Evolutionary conservation across 2,797 vertebrate species (phyloP).

Genomic region (Centroberyx gerrardi): DNA sequence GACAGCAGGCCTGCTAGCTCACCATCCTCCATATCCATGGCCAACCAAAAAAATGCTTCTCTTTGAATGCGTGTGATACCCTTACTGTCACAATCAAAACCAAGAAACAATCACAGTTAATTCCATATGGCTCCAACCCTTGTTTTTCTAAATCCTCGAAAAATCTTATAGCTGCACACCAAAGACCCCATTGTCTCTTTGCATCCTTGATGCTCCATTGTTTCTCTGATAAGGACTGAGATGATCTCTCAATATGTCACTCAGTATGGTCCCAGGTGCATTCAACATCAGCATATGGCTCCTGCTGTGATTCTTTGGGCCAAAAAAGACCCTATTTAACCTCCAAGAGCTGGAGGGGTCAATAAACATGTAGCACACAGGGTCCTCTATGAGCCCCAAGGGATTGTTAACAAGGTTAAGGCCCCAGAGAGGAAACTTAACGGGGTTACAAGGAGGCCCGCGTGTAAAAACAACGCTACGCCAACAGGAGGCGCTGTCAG

Average conservation of each 20-base stretch:
- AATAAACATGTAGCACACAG: conserved; percentile 73
- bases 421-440: conserved; percentile 75
- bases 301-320: conserved; percentile 56
- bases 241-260: conserved; percentile 58
- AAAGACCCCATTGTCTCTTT: conserved; percentile 61
- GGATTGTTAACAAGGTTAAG: conserved; percentile 80
- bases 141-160: background rate
- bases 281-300: conserved; percentile 46
- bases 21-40: conserved; percentile 54
- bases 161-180: conserved; percentile 11
- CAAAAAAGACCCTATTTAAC: conserved; percentile 72
- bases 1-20: conserved; percentile 81
- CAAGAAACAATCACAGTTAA: conserved; percentile 56
- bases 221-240: conserved; percentile 2
- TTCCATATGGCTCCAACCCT: background rate
- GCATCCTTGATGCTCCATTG: conserved; percentile 81
- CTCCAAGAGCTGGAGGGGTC: conserved; percentile 76
- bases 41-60: conserved; percentile 43
- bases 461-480: conserved; percentile 60
- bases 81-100: conserved; percentile 21
- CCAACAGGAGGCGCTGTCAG: conserved; percentile 79
- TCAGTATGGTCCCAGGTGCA: conserved; percentile 65
- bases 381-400: conserved; percentile 66
- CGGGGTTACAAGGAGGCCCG: conserved; percentile 63
- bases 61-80: conserved; percentile 23